phyloP scores from a whole-genome alignment of 1,140 invertebrate genomes.

The Centruroides vittatus region DNA sequence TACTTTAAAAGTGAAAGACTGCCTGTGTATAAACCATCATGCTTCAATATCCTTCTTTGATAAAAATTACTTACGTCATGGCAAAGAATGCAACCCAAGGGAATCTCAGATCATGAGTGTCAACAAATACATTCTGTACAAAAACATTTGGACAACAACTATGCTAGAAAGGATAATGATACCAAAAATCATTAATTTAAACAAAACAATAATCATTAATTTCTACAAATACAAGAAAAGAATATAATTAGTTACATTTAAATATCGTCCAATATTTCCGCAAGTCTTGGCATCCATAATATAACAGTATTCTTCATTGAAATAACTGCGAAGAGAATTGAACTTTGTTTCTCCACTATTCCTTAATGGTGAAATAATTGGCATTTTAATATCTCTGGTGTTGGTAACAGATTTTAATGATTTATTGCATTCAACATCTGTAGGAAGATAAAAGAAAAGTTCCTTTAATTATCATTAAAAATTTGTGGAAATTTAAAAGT shows the following conservation, averaged over 20 bases:
- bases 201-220: no score
- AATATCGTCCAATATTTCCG: conserved; percentile 88
- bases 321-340: conserved; percentile 52
- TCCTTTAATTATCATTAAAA: no score
- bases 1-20: no score
- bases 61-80: conserved; percentile 26
- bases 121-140: conserved; percentile 96
- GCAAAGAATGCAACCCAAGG: conserved; percentile 97
- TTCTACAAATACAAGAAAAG: not conserved
- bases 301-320: conserved; percentile 53
- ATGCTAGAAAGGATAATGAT: conserved; percentile 50
- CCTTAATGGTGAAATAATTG: no score
- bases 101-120: conserved; percentile 90
- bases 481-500: no score
- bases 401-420: no score
- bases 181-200: no score
- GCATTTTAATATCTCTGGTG: no score
- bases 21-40: no score
- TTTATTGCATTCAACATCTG: no score
- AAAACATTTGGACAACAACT: conserved; percentile 90
- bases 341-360: not conserved
- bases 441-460: no score
- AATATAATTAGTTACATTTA: conserved; percentile 62
- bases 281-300: conserved; percentile 93
- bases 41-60: no score